A percentile compares a stretch with the other conserved stretches of the same genome.
phyloP scores from a whole-genome alignment of 2,888 invertebrate species.

The Notodonta ziczac region DNA sequence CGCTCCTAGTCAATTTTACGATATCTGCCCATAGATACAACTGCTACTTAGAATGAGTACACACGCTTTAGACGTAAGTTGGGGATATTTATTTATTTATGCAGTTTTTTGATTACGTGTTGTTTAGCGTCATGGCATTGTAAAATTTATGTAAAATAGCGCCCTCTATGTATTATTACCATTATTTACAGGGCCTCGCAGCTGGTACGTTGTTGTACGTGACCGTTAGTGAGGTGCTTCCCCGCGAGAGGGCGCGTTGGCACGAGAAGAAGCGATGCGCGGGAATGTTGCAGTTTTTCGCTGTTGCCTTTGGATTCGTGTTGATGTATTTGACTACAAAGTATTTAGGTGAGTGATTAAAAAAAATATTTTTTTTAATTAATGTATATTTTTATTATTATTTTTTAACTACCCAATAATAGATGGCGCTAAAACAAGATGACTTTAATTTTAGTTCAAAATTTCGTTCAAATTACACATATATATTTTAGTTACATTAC shows the following conservation, averaged over 20 bases:
- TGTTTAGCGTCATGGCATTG: too few species aligned
- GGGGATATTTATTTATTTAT: too few species aligned
- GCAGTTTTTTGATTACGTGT: too few species aligned
- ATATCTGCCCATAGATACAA: too few species aligned
- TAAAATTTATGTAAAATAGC: background rate
- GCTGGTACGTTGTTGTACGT: conserved; percentile 92
- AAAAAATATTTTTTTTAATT: too few species aligned
- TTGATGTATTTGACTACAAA: conserved; percentile 86
- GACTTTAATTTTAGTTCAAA: background rate
- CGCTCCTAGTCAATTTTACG: too few species aligned
- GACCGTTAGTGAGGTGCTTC: conserved; percentile 90
- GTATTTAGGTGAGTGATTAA: conserved; percentile 86
- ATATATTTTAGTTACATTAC: too few species aligned
- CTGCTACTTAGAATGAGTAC: too few species aligned
- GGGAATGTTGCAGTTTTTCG: conserved; percentile 86
- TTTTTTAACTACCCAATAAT: conserved; percentile 10
- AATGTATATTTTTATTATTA: too few species aligned
- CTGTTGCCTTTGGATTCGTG: conserved; percentile 85
- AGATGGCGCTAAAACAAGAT: conserved; percentile 22
- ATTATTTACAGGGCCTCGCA: conserved; percentile 85
- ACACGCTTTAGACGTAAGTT: too few species aligned
- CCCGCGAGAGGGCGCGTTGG: conserved; percentile 90
- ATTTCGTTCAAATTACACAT: background rate
- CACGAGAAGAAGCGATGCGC: conserved; percentile 85
- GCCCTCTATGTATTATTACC: conserved; percentile 25